phyloP scores from a whole-genome alignment of 1,140 invertebrate genomes.

The Drosophila arizonae region DNA sequence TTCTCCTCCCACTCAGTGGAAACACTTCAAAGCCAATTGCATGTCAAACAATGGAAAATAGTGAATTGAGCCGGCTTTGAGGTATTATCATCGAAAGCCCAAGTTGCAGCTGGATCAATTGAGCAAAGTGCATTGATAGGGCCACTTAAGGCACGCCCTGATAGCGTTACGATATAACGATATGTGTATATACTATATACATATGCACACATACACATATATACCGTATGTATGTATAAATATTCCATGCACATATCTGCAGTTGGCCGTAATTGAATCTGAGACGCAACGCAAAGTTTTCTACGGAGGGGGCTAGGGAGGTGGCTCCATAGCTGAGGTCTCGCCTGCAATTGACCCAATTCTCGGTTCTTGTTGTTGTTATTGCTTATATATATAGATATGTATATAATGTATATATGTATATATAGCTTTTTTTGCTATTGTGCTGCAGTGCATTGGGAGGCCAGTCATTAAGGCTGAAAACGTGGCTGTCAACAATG shows the following conservation, averaged over 20 bases:
- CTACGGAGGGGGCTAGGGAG: neutral
- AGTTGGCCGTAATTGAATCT: conserved; percentile 41
- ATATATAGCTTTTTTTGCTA: conserved; percentile 20
- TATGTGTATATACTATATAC: conserved; percentile 14
- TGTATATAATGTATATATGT: neutral
- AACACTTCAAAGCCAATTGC: neutral
- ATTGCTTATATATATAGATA: neutral
- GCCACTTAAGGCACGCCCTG: conserved; percentile 15
- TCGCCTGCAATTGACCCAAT: conserved; percentile 69
- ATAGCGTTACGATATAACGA: conserved; percentile 14
- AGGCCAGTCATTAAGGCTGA: conserved; percentile 45
- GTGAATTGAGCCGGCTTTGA: neutral
- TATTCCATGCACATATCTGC: neutral
- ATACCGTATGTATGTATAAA: neutral
- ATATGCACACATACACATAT: neutral
- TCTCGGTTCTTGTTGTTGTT: conserved; percentile 43
- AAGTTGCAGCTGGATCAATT: conserved; percentile 19
- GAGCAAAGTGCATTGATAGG: conserved; percentile 42
- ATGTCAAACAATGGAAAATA: conserved; percentile 5
- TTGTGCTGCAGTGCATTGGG: conserved; percentile 25
- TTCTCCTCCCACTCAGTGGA: no score
- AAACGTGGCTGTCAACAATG: conserved; percentile 2
- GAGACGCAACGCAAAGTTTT: conserved; percentile 32
- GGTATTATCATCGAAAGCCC: conserved; percentile 4
- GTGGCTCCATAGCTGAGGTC: conserved; percentile 8